Base-by-base conservation (phyloP, 2,113 vertebrate genomes). In the Saccopteryx bilineata region DNA sequence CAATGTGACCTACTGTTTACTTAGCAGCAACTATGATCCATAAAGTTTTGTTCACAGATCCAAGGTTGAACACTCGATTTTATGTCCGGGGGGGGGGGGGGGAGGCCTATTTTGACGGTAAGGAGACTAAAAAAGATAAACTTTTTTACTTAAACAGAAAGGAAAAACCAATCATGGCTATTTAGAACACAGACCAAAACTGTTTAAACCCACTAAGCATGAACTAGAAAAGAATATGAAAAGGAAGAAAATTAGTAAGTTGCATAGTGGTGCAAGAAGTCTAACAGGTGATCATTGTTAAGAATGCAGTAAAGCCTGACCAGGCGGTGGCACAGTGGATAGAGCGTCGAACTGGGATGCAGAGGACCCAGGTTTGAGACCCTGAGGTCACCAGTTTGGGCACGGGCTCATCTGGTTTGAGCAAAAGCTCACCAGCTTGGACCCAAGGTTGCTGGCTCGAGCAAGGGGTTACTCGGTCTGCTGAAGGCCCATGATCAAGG, bases 41-140 rank as follows among this genome's bases (percentile, higher is more conserved):
- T 39, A 75, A 75, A 33, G 86, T 76, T 96, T 96, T 94, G 39
- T 86, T 95, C n/a, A 58, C 87, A 91, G 58, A 85, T 68, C 17
- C 31, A 94, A 76, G 33, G 46, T 46, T 83, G 58, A 93, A 88
- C 75, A 89, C 87, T 4, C 83, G 65, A 90, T 80, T 95, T 83
- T 65, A 91, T 88, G 56, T 46, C 23, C 8, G 76, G 65, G 71
- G 75, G 87, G n/a, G n/a, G n/a, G n/a, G n/a, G n/a, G n/a, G n/a
- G n/a, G n/a, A 78, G 82, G 68, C 78, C 33, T 90, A 69, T 78
- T 88, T 90, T 93, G n/a, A 91, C 90, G 52, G 24, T 46, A 60
- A 76, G 8, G 26, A 58, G 11, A 7, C 2, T 9, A 69, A 72
- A 71, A 56, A 89, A 69, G 31, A 58, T 26, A 90, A 56, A 26